Conservation (phyloP, 2,888 invertebrate species). For the Lepeophtheirus nordmannii region DNA sequence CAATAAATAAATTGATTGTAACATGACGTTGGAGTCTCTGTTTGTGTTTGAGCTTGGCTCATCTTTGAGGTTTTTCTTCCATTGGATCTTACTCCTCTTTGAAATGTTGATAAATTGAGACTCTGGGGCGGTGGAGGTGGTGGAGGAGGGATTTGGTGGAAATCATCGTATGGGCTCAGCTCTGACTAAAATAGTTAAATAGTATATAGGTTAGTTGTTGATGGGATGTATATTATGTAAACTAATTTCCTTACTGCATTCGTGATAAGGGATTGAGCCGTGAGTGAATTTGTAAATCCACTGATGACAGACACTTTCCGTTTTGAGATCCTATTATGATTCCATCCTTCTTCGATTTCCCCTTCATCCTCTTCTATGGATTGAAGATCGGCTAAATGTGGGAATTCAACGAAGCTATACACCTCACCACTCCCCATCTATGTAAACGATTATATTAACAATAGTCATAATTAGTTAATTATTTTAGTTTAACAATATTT, state of each 20-base stretch:
- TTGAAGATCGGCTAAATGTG: background rate
- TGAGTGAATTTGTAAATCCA: background rate
- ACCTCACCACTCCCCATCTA: slow-evolving; percentile 21
- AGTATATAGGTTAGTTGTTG: too few relatives aligned
- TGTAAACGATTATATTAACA: background rate
- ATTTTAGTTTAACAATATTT: too few relatives aligned
- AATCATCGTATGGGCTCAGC: background rate
- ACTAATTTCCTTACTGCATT: background rate
- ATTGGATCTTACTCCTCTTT: background rate
- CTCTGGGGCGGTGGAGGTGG: background rate
- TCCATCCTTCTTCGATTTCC: background rate
- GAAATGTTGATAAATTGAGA: background rate
- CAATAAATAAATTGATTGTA: slow-evolving; percentile 7
- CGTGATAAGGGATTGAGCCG: background rate
- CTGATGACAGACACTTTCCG: background rate
- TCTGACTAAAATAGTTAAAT: background rate
- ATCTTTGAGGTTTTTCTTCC: too few relatives aligned
- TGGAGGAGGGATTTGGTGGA: background rate
- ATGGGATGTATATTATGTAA: too few relatives aligned
- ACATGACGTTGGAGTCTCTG: background rate
- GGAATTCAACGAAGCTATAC: background rate
- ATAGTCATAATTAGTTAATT: too few relatives aligned
- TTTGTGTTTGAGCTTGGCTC: slow-evolving; percentile 13
- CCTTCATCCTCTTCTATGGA: background rate
- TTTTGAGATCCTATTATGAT: background rate